Percentiles rank a stretch among this genome's conserved stretches.
Evolutionary conservation across 2,888 invertebrate genomes (phyloP).

Genomic region (Troglohyphantes excavatus): DNA sequence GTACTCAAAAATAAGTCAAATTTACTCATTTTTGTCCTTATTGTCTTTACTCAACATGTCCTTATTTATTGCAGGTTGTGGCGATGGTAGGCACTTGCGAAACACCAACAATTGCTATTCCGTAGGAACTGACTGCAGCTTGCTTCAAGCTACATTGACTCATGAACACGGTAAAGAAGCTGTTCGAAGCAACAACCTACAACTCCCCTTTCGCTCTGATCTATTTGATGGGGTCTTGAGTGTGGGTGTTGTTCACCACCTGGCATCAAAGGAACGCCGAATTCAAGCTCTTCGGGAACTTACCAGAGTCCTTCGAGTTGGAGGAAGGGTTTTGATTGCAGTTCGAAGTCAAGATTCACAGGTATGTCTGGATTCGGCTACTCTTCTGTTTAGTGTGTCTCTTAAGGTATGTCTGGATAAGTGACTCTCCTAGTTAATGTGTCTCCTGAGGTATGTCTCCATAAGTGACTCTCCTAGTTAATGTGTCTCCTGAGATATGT

Average conservation of each 20-base stretch:
- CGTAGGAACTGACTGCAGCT: slow-evolving; percentile 90
- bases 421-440: too few relatives aligned
- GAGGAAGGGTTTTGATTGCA: slow-evolving; percentile 93
- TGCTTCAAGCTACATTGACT: slow-evolving; percentile 20
- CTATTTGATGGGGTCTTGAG: slow-evolving; percentile 97
- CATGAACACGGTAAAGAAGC: slow-evolving; percentile 30
- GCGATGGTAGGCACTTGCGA: slow-evolving; percentile 92
- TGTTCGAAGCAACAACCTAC: slow-evolving; percentile 83
- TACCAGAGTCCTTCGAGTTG: slow-evolving; percentile 92
- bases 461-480: too few relatives aligned
- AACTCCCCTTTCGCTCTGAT: slow-evolving; percentile 94
- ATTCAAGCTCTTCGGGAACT: slow-evolving; percentile 93
- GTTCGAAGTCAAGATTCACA: slow-evolving; percentile 85
- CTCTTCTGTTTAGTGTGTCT: too few relatives aligned
- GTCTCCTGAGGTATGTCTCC: too few relatives aligned
- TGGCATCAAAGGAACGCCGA: slow-evolving; percentile 96
- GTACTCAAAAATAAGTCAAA: too few relatives aligned
- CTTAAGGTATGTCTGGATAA: too few relatives aligned
- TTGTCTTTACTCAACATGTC: too few relatives aligned
- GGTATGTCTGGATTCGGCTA: too few relatives aligned
- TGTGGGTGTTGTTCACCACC: slow-evolving; percentile 98
- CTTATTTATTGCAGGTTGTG: slow-evolving; percentile 39
- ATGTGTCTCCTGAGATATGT: too few relatives aligned
- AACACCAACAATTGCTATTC: slow-evolving; percentile 93
- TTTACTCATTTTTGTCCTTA: too few relatives aligned